Percentiles rank a stretch among this genome's conserved stretches.
Conservation (phyloP, 2,113 vertebrate species). For the Scolopax mira region DNA sequence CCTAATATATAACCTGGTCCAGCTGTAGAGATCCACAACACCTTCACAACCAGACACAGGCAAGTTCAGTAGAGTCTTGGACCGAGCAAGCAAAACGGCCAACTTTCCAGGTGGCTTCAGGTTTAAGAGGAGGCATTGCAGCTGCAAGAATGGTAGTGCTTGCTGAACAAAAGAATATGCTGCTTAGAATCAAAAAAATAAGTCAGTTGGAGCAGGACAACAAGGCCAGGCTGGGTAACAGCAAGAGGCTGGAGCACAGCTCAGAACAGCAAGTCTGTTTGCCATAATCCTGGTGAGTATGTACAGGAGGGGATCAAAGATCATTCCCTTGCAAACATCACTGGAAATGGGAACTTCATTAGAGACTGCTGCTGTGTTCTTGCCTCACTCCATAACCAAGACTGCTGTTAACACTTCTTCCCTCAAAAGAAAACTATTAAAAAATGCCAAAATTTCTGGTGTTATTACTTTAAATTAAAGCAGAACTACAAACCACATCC, state of each 20-base stretch:
- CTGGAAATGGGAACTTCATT: not conserved
- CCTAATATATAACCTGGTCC: no score
- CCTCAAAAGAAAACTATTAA: not conserved
- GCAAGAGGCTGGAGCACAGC: not conserved
- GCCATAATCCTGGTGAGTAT: not conserved
- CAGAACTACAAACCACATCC: not conserved
- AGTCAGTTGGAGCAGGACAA: not conserved
- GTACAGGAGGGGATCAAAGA: not conserved
- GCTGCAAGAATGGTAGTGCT: not conserved
- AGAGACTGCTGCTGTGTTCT: not conserved
- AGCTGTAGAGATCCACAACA: not conserved
- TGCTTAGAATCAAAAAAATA: not conserved
- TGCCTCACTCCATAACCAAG: not conserved
- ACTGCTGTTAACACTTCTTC: not conserved
- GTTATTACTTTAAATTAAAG: not conserved
- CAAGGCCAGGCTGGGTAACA: not conserved
- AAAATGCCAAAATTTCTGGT: no score
- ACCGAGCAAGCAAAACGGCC: not conserved
- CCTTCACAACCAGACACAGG: not conserved
- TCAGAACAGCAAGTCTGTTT: not conserved
- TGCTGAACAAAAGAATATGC: not conserved
- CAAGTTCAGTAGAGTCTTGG: not conserved
- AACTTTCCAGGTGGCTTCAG: not conserved
- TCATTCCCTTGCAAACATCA: not conserved
- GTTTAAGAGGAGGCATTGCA: not conserved